Evolutionary conservation across 2,797 vertebrate species (phyloP), one percentile per base, ranked within the genome.

Genomic region (Phoebastria nigripes): DNA sequence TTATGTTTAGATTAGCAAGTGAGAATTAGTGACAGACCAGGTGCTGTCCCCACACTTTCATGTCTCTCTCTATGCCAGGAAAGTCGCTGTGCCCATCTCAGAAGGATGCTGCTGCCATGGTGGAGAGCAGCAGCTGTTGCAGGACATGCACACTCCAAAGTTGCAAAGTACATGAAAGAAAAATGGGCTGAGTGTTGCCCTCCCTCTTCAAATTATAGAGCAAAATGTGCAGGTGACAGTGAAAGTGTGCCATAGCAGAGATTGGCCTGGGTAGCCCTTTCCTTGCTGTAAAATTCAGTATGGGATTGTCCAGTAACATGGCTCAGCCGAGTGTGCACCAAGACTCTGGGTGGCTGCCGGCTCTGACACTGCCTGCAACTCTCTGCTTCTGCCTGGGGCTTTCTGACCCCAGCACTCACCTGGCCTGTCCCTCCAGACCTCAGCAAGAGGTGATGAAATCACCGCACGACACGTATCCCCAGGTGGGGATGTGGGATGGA

Each of bases 311-410:
- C 49, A 22, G 42, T 37, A 18, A 39, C 0, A 1, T 13, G 29
- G 46, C 28, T 88, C 46, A 85, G n/a, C 15, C 0, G 0, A 65
- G 19, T 2, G 7, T 24, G 33, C 13, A 5, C 12, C 0, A 0
- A 37, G n/a, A 26, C 6, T 15, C 18, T 33, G 35, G 11, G 33
- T 54, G 46, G 55, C 59, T 70, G n/a, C 74, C 0, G 2, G 22
- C 52, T 67, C 39, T 0, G 0, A 47, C 1, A 1, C 29, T 46
- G 16, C 29, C 41, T 28, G 33, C 4, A 35, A 4, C 19, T 31
- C 58, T 70, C 28, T 72, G 42, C 56, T 47, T 55, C 70, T 86
- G n/a, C 46, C 51, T 41, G 24, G 55, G 46, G 25, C 31, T 87
- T 69, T 82, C 55, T 67, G n/a, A 59, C 24, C 49, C 8, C 20